A percentile compares a stretch with the other conserved stretches of the same genome.
Evolutionary conservation across 2,113 vertebrate genomes (phyloP).

Genomic region (Candoia aspera): DNA sequence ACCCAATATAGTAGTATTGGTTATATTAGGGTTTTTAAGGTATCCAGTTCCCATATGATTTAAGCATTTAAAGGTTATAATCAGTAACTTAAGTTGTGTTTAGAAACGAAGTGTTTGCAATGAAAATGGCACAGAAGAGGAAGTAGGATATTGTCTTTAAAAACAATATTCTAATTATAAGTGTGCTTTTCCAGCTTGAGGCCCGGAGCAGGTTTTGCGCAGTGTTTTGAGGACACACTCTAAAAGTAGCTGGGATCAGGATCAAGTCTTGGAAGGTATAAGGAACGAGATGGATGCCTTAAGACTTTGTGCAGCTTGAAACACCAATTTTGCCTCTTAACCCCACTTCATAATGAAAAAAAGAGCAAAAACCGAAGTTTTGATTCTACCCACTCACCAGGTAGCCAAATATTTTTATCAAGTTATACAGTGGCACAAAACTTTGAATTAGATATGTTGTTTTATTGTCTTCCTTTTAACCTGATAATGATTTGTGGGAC

Average conservation of each 20-base stretch:
- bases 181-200: not conserved
- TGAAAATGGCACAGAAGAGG: not conserved
- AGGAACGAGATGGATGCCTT: not conserved
- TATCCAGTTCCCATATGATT: not conserved
- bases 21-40: not conserved
- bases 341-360: not conserved
- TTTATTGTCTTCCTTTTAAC: too few relatives aligned
- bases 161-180: not conserved
- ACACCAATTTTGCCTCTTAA: not conserved
- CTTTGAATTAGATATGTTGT: too few relatives aligned
- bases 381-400: not conserved
- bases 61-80: not conserved
- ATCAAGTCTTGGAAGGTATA: not conserved
- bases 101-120: not conserved
- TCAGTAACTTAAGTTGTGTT: not conserved
- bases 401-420: too few relatives aligned
- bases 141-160: not conserved
- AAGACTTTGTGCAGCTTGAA: not conserved
- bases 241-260: not conserved
- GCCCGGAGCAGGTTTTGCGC: not conserved
- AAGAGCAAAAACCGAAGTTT: not conserved
- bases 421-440: too few relatives aligned
- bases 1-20: not conserved
- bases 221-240: not conserved
- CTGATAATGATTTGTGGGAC: too few relatives aligned